Conservation (phyloP, 2,888 invertebrate genomes). For the Tetranychus truncatus region DNA sequence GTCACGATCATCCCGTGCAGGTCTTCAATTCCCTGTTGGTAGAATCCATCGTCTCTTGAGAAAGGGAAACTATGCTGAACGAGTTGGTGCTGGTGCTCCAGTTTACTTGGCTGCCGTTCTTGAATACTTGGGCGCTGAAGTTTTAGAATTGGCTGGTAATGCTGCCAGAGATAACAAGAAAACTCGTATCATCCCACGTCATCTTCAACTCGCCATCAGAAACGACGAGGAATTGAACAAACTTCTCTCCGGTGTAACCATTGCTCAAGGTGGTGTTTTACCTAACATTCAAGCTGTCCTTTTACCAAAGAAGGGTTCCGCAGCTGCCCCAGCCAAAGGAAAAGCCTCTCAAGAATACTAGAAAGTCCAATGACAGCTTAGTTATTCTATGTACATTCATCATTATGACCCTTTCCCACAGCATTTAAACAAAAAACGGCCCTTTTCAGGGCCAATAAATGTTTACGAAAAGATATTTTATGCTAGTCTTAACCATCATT, state of each 20-base stretch:
- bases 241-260: constrained; percentile 37
- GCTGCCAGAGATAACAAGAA: constrained; percentile 37
- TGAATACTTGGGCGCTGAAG: constrained; percentile 37
- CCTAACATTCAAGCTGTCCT: constrained; percentile 38
- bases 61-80: constrained; percentile 36
- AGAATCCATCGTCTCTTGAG: constrained; percentile 30
- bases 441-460: constrained; percentile 1
- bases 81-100: constrained; percentile 31
- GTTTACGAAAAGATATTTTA: too few species aligned
- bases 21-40: constrained; percentile 27
- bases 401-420: background rate
- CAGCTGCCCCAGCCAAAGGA: constrained; percentile 13
- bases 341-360: too few species aligned
- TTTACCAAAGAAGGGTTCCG: constrained; percentile 35
- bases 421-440: background rate
- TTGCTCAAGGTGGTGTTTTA: constrained; percentile 40
- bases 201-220: constrained; percentile 35
- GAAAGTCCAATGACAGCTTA: too few species aligned
- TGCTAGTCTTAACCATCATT: too few species aligned
- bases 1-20: constrained; percentile 27
- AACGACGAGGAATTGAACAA: constrained; percentile 38
- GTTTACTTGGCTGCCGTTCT: constrained; percentile 35
- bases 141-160: constrained; percentile 37
- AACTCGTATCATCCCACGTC: constrained; percentile 35
- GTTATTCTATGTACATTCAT: background rate